Evolutionary conservation across 2,797 vertebrate genomes (phyloP), one percentile per base, ranked within the genome.

Genomic region (Hirundo rustica): DNA sequence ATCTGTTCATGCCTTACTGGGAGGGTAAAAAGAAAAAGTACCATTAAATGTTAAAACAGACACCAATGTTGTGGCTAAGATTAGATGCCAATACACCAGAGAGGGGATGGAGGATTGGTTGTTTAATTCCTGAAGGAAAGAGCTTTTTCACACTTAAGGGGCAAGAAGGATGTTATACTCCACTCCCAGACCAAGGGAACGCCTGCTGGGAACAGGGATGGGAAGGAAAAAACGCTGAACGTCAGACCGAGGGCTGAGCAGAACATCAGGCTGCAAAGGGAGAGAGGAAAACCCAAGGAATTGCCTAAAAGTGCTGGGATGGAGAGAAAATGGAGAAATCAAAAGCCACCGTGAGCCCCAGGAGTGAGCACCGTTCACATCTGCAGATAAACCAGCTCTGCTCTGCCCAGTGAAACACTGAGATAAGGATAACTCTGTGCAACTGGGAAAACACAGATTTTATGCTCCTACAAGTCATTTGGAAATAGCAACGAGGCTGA

Each of bases 61-160:
- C 23, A 48, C 9, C 5, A 53, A 0, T 29, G 38, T 23, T 70
- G 42, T 40, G 73, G 40, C 36, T 51, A 67, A 78, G 66, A 38
- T 40, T 45, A 51, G 36, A 74, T 32, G 25, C 22, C 42, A 57
- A 42, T 6, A 22, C 16, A 38, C 6, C 57, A 55, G 38, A 0
- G 2, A 81, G 30, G 2, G 17, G 53, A 70, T 22, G 57, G 48
- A 77, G 82, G 36, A 87, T 7, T 13, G 11, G 54, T 23, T 34
- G 71, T 55, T 89, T 45, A 54, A 88, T 54, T 82, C 82, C 60
- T 54, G 32, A 68, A 85, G 78, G 47, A 73, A 89, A 79, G 32
- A 78, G 89, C 26, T 81, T 84, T 91, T 92, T 81, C 91, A 91
- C 89, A 88, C 66, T 81, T 78, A 1, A 1, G 45, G 84, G 73